These are phyloP conservation scores for Cheilosia vulpina DNA, from an alignment of 2,888 invertebrate species.

Conservation along the genomic window DNA sequence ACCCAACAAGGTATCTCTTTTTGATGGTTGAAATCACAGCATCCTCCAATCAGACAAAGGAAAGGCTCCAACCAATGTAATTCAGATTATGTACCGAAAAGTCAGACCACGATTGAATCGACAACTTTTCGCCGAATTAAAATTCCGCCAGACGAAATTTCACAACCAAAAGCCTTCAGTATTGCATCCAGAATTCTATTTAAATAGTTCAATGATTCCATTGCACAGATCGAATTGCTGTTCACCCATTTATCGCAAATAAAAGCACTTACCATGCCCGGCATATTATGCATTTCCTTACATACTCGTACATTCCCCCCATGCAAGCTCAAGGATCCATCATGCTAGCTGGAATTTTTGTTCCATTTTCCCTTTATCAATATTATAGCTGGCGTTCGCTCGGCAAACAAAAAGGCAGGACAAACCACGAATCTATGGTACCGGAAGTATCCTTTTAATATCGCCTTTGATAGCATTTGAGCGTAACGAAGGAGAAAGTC, in stretches of 20 bases:
- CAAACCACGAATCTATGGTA: slow-evolving; percentile 19
- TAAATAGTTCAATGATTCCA: slow-evolving; percentile 1
- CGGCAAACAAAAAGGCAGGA: slow-evolving; percentile 16
- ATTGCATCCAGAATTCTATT: neutral
- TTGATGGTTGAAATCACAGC: too few relatives aligned
- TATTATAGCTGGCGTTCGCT: neutral
- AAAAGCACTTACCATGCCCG: slow-evolving; percentile 3
- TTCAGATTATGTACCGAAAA: too few relatives aligned
- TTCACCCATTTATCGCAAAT: neutral
- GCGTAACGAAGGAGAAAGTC: slow-evolving; percentile 44
- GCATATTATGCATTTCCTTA: neutral
- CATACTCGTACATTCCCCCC: neutral
- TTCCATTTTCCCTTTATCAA: neutral
- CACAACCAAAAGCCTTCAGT: too few relatives aligned
- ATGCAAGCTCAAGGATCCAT: slow-evolving; percentile 1
- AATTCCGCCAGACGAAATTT: too few relatives aligned
- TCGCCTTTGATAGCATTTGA: slow-evolving; percentile 40
- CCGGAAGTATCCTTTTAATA: slow-evolving; percentile 38
- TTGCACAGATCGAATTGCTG: neutral
- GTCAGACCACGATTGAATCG: too few relatives aligned
- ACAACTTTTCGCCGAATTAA: too few relatives aligned
- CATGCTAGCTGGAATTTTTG: slow-evolving; percentile 12
- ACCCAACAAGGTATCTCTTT: too few relatives aligned
- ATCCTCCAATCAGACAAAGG: too few relatives aligned
- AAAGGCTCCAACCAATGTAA: too few relatives aligned